A percentile compares a stretch with the other conserved stretches of the same genome.
Conservation (phyloP, 1,140 invertebrate species). For the Drosophila bocki region DNA sequence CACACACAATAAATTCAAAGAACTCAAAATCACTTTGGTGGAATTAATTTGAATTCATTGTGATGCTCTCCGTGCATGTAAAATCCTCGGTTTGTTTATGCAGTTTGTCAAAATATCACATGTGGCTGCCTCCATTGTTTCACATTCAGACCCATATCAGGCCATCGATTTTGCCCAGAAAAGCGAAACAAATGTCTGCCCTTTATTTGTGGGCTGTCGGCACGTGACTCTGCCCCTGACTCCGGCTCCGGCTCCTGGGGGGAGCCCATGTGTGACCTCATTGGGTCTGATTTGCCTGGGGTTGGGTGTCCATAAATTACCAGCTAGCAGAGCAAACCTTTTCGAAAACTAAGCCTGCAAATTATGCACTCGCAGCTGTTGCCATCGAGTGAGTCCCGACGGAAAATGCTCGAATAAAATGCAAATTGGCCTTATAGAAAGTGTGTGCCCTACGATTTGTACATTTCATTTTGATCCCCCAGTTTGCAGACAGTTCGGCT, state of each 20-base stretch:
- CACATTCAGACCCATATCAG: constrained; percentile 35
- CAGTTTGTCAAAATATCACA: constrained; percentile 43
- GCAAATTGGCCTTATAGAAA: constrained; percentile 18
- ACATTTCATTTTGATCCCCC: neutral
- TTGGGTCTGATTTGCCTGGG: constrained; percentile 6
- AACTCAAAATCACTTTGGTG: constrained; percentile 29
- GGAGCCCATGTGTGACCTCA: constrained; percentile 33
- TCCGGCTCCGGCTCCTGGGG: neutral
- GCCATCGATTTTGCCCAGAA: constrained; percentile 37
- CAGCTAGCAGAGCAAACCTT: constrained; percentile 23
- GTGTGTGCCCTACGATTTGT: constrained; percentile 9
- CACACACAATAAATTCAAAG: constrained; percentile 1
- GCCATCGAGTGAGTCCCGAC: constrained; percentile 4
- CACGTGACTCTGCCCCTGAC: constrained; percentile 18
- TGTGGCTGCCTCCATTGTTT: constrained; percentile 37
- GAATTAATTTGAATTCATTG: constrained; percentile 49
- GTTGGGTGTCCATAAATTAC: constrained; percentile 32
- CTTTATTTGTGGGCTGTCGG: constrained; percentile 3
- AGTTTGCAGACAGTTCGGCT: constrained; percentile 5
- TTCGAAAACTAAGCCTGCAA: constrained; percentile 25
- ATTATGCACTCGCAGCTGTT: constrained; percentile 41
- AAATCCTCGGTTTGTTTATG: constrained; percentile 18
- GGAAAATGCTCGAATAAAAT: constrained; percentile 18
- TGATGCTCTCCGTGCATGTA: constrained; percentile 16
- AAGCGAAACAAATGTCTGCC: constrained; percentile 21